phyloP scores from a whole-genome alignment of 2,888 invertebrate species.

The Strigamia crassipes region DNA sequence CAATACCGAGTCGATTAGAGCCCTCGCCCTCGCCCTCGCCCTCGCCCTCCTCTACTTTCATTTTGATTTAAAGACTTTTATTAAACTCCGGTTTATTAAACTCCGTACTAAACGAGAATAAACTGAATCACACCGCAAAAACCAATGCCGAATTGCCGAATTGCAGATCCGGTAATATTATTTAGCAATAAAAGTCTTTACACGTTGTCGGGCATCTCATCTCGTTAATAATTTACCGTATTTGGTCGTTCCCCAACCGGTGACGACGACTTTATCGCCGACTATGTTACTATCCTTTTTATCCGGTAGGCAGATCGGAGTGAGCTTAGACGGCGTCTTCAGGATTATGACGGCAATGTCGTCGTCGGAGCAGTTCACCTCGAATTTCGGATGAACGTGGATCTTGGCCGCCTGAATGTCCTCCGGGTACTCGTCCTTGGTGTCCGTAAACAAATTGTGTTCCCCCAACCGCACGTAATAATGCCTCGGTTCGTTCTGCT shows the following conservation, averaged over 20 bases:
- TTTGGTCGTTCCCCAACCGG: slow-evolving; percentile 29
- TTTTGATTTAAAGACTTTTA: too few species aligned
- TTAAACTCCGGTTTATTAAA: too few species aligned
- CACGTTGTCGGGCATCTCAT: too few species aligned
- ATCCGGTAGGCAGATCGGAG: neutral
- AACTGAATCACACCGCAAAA: too few species aligned
- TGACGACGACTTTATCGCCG: neutral
- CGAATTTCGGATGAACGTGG: neutral
- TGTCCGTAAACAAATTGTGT: slow-evolving; percentile 23
- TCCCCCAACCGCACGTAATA: slow-evolving; percentile 1
- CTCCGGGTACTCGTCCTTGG: slow-evolving; percentile 1
- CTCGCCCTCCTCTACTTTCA: too few species aligned
- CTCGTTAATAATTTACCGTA: neutral
- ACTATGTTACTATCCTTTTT: too few species aligned
- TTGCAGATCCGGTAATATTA: too few species aligned
- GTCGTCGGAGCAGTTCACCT: slow-evolving; percentile 7
- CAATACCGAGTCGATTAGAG: too few species aligned
- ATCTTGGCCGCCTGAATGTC: neutral
- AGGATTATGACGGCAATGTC: neutral
- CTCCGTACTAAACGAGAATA: too few species aligned
- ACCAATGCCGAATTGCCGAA: too few species aligned
- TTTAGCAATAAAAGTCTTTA: too few species aligned
- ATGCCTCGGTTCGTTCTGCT: neutral
- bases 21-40: too few species aligned
- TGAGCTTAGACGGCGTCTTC: neutral